Conservation (phyloP, 2,888 invertebrate genomes). For the Patella caerulea region DNA sequence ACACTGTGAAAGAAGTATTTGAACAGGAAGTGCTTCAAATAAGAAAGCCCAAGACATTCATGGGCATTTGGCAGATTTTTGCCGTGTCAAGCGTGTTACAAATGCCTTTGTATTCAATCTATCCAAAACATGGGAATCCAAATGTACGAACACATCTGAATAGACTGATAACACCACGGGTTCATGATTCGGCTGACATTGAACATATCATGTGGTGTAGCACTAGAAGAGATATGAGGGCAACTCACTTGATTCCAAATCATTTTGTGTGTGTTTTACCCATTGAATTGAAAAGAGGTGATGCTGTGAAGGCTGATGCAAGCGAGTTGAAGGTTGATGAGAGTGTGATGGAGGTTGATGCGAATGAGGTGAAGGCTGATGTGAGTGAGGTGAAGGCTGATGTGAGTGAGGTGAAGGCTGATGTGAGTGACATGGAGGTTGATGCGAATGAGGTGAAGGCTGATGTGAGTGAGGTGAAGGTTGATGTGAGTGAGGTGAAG, state of each 20-base stretch:
- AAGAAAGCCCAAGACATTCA: neutral
- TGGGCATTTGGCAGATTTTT: slow-evolving; percentile 26
- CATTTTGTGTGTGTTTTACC: slow-evolving; percentile 18
- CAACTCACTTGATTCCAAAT: slow-evolving; percentile 16
- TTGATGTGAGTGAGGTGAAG: no score
- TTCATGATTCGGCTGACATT: neutral
- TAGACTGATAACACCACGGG: slow-evolving; percentile 18
- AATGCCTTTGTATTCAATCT: slow-evolving; percentile 22
- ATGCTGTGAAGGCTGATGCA: neutral
- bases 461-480: no score
- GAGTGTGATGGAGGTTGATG: no score
- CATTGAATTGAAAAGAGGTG: neutral
- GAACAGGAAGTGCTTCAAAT: neutral
- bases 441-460: no score
- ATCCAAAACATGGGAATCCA: slow-evolving; percentile 26
- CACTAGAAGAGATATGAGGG: slow-evolving; percentile 8
- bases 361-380: no score
- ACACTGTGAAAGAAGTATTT: slow-evolving; percentile 15
- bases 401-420: no score
- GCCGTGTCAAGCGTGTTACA: slow-evolving; percentile 26
- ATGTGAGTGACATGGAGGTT: no score
- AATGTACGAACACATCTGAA: slow-evolving; percentile 22
- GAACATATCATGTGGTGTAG: slow-evolving; percentile 15
- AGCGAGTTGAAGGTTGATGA: no score
- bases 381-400: no score